Evolutionary conservation across 1,140 invertebrate species (phyloP).

Genomic region (Heliothis virescens): DNA sequence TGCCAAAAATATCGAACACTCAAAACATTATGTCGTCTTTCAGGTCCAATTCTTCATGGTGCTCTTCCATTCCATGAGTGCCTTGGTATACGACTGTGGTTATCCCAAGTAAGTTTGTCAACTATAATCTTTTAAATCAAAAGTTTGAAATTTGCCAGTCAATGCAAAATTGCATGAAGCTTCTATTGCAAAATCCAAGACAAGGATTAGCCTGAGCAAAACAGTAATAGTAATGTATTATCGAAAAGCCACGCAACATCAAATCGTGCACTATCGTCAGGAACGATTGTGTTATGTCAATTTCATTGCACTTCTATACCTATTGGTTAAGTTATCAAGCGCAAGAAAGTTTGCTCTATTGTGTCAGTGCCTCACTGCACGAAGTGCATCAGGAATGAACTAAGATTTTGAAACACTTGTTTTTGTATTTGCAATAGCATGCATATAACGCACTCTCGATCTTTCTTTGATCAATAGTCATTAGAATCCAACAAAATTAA

Average conservation of each 20-base stretch:
- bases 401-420: neutral
- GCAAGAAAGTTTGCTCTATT: slow-evolving; percentile 5
- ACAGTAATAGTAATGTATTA: neutral
- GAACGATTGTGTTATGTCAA: slow-evolving; percentile 2
- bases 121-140: neutral
- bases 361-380: neutral
- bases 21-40: slow-evolving; percentile 60
- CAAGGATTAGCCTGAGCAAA: neutral
- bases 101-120: slow-evolving; percentile 88
- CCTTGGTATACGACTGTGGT: slow-evolving; percentile 91
- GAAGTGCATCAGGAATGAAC: neutral
- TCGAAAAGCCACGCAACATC: slow-evolving; percentile 1
- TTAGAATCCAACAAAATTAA: neutral
- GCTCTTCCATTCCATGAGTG: slow-evolving; percentile 91
- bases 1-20: neutral
- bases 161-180: neutral
- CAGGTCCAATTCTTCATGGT: slow-evolving; percentile 92
- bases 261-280: neutral
- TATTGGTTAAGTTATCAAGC: neutral
- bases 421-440: neutral
- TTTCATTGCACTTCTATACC: slow-evolving; percentile 11
- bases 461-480: neutral
- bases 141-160: neutral
- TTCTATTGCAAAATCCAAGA: neutral
- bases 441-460: neutral